Conservation (phyloP, 2,797 vertebrate genomes). For the Crax fasciolata region DNA sequence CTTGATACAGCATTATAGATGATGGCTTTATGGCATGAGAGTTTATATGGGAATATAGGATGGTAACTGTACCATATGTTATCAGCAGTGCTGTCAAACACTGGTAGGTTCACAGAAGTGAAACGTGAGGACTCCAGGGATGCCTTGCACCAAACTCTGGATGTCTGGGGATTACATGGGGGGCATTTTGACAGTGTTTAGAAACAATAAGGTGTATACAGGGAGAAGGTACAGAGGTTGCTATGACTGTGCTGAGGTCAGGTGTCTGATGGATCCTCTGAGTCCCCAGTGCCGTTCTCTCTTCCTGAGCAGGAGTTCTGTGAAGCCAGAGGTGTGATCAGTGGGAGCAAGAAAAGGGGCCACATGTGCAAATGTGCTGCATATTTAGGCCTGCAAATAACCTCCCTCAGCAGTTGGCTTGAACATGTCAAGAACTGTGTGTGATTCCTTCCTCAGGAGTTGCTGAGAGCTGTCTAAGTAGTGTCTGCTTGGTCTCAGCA, state of each 20-base stretch:
- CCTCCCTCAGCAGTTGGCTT: neutral
- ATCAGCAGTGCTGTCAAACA: neutral
- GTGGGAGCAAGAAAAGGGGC: neutral
- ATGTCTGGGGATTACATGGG: neutral
- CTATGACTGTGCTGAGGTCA: neutral
- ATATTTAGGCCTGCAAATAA: neutral
- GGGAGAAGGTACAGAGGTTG: neutral
- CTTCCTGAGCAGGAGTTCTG: neutral
- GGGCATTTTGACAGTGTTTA: neutral
- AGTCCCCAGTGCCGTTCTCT: neutral
- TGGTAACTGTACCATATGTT: neutral
- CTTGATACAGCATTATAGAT: neutral
- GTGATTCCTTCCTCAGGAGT: neutral
- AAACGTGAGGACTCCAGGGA: neutral
- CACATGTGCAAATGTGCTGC: fast-evolving
- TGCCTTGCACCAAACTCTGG: neutral
- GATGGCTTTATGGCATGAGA: neutral
- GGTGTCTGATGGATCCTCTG: neutral
- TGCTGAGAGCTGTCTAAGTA: neutral
- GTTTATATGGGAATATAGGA: neutral
- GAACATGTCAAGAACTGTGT: neutral
- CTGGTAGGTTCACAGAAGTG: neutral
- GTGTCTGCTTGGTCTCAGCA: neutral
- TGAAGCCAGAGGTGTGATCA: neutral
- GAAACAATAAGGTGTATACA: neutral